Conservation (phyloP, 1,140 invertebrate species). For the Paraescarpia echinospica region DNA sequence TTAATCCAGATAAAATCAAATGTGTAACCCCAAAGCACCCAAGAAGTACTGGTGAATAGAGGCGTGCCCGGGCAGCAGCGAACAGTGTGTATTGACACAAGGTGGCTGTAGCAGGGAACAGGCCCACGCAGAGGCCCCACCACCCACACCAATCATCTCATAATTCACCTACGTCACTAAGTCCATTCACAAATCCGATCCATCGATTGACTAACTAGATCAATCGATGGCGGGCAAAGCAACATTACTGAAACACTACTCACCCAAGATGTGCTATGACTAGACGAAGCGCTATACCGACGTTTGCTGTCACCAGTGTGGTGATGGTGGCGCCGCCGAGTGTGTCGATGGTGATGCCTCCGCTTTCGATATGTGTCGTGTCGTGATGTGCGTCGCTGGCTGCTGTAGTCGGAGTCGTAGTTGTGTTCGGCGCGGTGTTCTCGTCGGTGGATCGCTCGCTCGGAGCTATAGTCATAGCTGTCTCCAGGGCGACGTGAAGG, state of each 20-base stretch:
- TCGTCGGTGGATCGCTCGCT: neutral
- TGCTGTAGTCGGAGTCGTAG: constrained; percentile 18
- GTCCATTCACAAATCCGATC: neutral
- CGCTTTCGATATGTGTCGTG: constrained; percentile 2
- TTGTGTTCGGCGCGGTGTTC: constrained; percentile 5
- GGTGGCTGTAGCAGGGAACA: neutral
- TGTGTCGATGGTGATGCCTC: neutral
- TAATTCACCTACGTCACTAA: neutral
- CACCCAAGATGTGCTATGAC: constrained; percentile 15
- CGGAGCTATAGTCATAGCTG: neutral
- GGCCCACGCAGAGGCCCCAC: neutral
- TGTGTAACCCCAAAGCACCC: too few species aligned
- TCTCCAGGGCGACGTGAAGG: neutral
- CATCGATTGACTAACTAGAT: neutral
- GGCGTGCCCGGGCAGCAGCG: neutral
- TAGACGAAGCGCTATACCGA: constrained; percentile 15
- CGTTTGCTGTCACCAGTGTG: neutral
- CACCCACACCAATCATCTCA: neutral
- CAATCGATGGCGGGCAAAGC: neutral
- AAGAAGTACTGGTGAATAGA: too few species aligned
- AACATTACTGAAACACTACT: neutral
- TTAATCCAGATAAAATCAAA: too few species aligned
- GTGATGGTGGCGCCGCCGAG: constrained; percentile 4
- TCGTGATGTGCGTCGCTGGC: neutral
- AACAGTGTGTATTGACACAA: neutral